These are phyloP conservation scores for Nansenia antarctica DNA, from an alignment of 2,113 vertebrate genomes.

Conservation along the genomic window DNA sequence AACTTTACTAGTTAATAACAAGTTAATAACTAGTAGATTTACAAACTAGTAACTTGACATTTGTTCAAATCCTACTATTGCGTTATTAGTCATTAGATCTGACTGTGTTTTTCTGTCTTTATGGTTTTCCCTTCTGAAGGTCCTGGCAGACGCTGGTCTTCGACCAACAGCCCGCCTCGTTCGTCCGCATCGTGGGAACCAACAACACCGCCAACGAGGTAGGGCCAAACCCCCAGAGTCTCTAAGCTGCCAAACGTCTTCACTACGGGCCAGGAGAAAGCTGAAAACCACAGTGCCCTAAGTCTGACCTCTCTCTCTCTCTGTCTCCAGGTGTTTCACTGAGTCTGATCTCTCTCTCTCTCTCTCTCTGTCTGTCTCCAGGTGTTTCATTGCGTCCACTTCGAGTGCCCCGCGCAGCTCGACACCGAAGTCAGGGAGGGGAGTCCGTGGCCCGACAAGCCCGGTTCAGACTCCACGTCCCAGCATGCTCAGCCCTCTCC, in stretches of 20 bases:
- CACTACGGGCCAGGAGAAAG: too few relatives aligned
- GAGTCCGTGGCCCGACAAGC: slow-evolving; percentile 70
- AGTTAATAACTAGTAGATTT: too few relatives aligned
- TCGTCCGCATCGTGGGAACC: slow-evolving; percentile 95
- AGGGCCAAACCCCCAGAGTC: slow-evolving; percentile 31
- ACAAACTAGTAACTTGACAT: too few relatives aligned
- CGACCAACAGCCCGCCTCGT: slow-evolving; percentile 90
- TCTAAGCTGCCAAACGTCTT: neutral
- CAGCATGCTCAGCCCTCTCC: slow-evolving; percentile 16
- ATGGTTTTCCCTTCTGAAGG: slow-evolving; percentile 65
- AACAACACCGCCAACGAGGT: slow-evolving; percentile 99
- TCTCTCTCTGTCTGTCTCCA: slow-evolving; percentile 46
- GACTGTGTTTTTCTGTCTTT: neutral
- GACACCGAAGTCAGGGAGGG: slow-evolving; percentile 79
- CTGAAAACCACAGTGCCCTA: neutral
- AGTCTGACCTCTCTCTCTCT: neutral
- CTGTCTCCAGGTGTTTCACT: neutral
- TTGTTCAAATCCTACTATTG: too few relatives aligned
- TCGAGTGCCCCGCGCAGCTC: slow-evolving; percentile 91
- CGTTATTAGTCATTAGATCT: too few relatives aligned
- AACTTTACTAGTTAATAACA: too few relatives aligned
- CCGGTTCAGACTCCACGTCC: slow-evolving; percentile 31
- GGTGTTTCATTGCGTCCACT: slow-evolving; percentile 99
- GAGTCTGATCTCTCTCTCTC: neutral
- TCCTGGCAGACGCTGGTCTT: slow-evolving; percentile 95